Evolutionary conservation across 2,888 invertebrate species (phyloP), one percentile per base, ranked within the genome.

Genomic region (Peribatodes rhomboidaria): DNA sequence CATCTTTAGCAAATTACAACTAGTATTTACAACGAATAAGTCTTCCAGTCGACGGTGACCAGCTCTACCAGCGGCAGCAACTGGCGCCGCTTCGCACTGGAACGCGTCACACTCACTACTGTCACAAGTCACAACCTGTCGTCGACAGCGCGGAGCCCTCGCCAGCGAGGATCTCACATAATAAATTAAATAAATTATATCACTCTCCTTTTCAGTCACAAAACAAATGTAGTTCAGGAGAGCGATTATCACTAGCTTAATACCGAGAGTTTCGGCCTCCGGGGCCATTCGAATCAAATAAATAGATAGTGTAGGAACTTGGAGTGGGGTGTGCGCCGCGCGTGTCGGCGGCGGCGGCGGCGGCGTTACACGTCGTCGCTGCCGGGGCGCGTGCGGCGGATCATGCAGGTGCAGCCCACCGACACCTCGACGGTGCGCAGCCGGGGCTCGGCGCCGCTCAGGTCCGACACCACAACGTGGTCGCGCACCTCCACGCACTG

Each of bases 381-480:
- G 57, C 68, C 57, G 49, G 82, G 83, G 44, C 16, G 27, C 54
- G 79, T 70, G 63, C 73, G 72, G 72, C 79, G 77, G 72, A 90
- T 82, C 79, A 90, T 83, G 84, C 92, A 92, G 42, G 86, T 76
- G 88, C 92, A 92, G 77, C 92, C 92, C 65, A 92, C 90, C 11
- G 86, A 75, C 77, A 92, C 91, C 66, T 79, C 78, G 68, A 79
- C 65, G 57, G 75, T 64, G n/a, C 50, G 35, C 49, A 64, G 68
- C 62, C 67, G 56, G 60, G 77, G 75, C 63, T 16, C 59, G 54
- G 67, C 67, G 55, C 31, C 44, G 18, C 44, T 42, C 67, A 75
- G 79, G 85, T 83, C 87, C 70, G 78, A 76, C 76, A 92, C 92
- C 63, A 86, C 82, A 83, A 90, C 90, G 68, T 77, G 80, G 85